These are phyloP conservation scores for Drosophila subquinaria DNA, from an alignment of 2,888 invertebrate species.

Conservation along the genomic window DNA sequence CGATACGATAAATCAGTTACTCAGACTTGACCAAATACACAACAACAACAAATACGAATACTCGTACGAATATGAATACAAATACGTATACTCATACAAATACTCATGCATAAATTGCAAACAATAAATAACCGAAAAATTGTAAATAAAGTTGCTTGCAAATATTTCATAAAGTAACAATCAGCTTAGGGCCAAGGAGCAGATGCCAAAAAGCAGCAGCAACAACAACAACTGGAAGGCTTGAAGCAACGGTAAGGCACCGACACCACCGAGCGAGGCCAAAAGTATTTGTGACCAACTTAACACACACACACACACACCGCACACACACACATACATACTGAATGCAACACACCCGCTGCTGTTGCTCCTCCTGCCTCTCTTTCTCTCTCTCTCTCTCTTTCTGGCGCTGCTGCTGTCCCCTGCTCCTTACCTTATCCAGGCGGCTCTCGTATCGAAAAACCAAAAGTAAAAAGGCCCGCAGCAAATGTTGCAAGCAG, in stretches of 20 bases:
- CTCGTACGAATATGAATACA: conserved; percentile 24
- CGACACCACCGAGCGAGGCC: conserved; percentile 80
- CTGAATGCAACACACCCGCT: conserved; percentile 53
- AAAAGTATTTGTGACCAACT: conserved; percentile 77
- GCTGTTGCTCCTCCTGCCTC: conserved; percentile 2
- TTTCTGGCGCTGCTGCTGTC: conserved; percentile 4
- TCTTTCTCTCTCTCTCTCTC: background rate
- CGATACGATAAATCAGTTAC: conserved; percentile 68
- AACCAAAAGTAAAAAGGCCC: conserved; percentile 79
- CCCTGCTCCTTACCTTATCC: conserved; percentile 49
- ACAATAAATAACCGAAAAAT: conserved; percentile 83
- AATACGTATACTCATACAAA: conserved; percentile 19
- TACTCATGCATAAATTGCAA: conserved; percentile 80
- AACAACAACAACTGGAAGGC: conserved; percentile 37
- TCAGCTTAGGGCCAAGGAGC: conserved; percentile 80
- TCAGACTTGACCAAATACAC: conserved; percentile 76
- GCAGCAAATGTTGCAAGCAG: conserved; percentile 79
- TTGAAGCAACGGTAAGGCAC: conserved; percentile 76
- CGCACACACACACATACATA: conserved; percentile 17
- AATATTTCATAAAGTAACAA: conserved; percentile 82
- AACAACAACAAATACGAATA: conserved; percentile 14
- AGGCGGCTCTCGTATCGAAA: conserved; percentile 72
- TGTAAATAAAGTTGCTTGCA: conserved; percentile 82
- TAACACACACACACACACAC: conserved; percentile 47
- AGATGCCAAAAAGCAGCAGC: conserved; percentile 71